Percentiles rank a stretch among this genome's conserved stretches.
These are phyloP conservation scores for Platichthys stellatus DNA, from an alignment of 2,113 vertebrate species.

Conservation along the genomic window DNA sequence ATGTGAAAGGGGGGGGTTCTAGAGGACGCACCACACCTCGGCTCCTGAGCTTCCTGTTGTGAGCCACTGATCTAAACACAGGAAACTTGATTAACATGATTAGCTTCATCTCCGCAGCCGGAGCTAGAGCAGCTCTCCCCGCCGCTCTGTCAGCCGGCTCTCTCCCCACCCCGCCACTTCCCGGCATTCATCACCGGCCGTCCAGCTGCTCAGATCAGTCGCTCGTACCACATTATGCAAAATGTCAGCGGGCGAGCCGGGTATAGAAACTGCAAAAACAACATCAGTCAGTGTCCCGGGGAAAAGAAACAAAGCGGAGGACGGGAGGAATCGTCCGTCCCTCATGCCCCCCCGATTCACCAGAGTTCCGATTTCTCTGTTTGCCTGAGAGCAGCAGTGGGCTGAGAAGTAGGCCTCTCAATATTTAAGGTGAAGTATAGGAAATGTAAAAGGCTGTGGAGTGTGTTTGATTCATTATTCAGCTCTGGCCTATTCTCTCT, in stretches of 20 bases:
- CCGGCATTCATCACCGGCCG: slow-evolving; percentile 51
- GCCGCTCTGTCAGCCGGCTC: slow-evolving; percentile 18
- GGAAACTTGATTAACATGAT: slow-evolving; percentile 29
- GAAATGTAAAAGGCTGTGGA: slow-evolving; percentile 55
- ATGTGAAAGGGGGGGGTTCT: no score
- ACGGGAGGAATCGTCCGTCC: slow-evolving; percentile 25
- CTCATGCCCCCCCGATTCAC: slow-evolving; percentile 13
- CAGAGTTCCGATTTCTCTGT: slow-evolving; percentile 35
- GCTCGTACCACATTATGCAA: slow-evolving; percentile 43
- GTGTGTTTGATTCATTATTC: slow-evolving; percentile 80
- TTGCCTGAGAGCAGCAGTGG: slow-evolving; percentile 21
- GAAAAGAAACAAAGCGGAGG: slow-evolving; percentile 19
- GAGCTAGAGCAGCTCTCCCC: slow-evolving; percentile 1
- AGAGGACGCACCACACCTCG: no score
- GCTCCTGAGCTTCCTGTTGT: neutral
- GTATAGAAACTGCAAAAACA: slow-evolving; percentile 29
- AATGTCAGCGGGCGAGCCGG: slow-evolving; percentile 41
- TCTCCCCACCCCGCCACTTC: neutral
- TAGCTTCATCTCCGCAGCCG: neutral
- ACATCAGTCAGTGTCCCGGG: slow-evolving; percentile 33
- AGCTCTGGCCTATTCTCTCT: slow-evolving; percentile 61
- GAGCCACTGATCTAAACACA: neutral
- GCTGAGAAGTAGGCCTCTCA: slow-evolving; percentile 55
- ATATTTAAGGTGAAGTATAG: slow-evolving; percentile 74
- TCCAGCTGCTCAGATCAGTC: slow-evolving; percentile 46